These are phyloP conservation scores for Physocephala rufipes DNA, from an alignment of 2,888 invertebrate species.

Conservation along the genomic window DNA sequence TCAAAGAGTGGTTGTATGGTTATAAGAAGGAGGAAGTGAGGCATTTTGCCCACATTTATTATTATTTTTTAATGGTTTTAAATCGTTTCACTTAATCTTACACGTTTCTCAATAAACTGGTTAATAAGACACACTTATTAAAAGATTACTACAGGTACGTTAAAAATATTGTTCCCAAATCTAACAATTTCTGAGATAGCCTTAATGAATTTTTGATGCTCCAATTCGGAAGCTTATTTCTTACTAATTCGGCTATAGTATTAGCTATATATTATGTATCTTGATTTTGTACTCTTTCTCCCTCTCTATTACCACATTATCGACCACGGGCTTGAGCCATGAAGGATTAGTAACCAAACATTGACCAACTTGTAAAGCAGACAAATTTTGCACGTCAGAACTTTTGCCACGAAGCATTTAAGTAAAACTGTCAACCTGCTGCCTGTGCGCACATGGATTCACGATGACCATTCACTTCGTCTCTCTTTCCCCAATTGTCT, in stretches of 20 bases:
- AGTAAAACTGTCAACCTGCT: slow-evolving; percentile 25
- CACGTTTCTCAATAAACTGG: too few species aligned
- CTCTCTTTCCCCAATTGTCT: too few species aligned
- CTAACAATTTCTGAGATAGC: too few species aligned
- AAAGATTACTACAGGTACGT: too few species aligned
- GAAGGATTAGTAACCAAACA: neutral
- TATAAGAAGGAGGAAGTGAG: too few species aligned
- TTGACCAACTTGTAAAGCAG: slow-evolving; percentile 31
- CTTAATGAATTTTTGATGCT: slow-evolving; percentile 38
- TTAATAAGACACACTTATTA: too few species aligned
- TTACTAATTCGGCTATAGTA: neutral
- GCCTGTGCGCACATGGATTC: neutral
- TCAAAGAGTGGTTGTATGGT: too few species aligned
- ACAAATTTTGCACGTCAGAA: slow-evolving; percentile 43
- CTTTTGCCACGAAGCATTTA: slow-evolving; percentile 41
- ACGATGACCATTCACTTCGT: neutral
- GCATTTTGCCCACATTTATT: too few species aligned
- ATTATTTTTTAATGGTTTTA: too few species aligned
- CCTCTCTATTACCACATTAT: neutral
- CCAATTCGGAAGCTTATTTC: slow-evolving; percentile 15
- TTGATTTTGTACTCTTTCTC: neutral
- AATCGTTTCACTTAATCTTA: too few species aligned
- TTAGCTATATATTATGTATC: neutral
- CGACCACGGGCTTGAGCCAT: neutral
- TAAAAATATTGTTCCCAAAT: too few species aligned